Conservation (phyloP, 2,113 vertebrate genomes). For the Ifrita kowaldi region DNA sequence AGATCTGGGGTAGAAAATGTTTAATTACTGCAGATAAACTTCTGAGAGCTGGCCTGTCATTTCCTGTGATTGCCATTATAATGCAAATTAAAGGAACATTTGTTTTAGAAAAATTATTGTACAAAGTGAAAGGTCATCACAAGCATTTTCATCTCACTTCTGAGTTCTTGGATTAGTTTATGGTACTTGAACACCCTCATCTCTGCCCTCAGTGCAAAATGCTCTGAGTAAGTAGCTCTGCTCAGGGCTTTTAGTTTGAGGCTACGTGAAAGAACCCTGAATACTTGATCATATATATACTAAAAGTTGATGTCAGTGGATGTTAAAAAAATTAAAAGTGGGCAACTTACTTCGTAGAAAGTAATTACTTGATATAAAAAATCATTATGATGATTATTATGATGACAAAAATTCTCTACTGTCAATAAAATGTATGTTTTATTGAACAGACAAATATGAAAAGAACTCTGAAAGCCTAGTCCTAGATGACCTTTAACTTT, state of each 20-base stretch:
- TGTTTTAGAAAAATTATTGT: constrained; percentile 30
- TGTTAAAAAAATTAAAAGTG: background rate
- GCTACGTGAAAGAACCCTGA: background rate
- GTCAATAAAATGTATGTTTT: background rate
- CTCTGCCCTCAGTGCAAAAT: background rate
- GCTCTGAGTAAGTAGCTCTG: background rate
- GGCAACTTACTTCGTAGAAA: background rate
- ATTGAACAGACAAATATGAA: background rate
- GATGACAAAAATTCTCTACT: background rate
- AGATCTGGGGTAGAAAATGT: constrained; percentile 10
- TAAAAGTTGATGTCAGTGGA: background rate
- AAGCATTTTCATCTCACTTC: constrained; percentile 1
- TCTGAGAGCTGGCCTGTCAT: background rate
- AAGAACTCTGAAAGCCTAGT: background rate
- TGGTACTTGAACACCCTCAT: background rate
- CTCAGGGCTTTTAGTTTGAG: background rate
- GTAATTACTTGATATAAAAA: background rate
- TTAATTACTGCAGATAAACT: constrained; percentile 48
- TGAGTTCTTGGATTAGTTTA: background rate
- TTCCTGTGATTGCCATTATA: constrained; percentile 25
- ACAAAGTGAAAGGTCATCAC: constrained; percentile 30
- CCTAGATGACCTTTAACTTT: background rate
- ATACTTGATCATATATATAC: background rate
- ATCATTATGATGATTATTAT: background rate
- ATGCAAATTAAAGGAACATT: constrained; percentile 36